Evolutionary conservation across 2,888 invertebrate genomes (phyloP).

Genomic region (Callyntrura sp.): DNA sequence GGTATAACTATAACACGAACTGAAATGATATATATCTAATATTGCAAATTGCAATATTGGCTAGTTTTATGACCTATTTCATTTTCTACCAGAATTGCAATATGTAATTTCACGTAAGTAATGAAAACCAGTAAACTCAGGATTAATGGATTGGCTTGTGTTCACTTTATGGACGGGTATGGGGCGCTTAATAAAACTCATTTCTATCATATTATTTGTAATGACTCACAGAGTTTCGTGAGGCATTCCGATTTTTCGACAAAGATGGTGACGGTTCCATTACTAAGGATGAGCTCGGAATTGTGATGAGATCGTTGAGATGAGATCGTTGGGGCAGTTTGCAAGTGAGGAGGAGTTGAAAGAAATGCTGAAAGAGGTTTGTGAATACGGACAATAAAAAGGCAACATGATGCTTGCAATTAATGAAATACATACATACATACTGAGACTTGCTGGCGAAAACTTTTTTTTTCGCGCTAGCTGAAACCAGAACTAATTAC

Average conservation of each 20-base stretch:
- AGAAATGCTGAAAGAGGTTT: conserved; percentile 84
- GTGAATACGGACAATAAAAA: background rate
- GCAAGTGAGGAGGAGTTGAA: conserved; percentile 84
- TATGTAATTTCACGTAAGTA: too few species aligned
- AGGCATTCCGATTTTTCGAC: conserved; percentile 85
- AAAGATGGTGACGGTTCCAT: conserved; percentile 85
- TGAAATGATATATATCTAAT: too few species aligned
- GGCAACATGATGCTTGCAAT: background rate
- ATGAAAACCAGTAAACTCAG: background rate
- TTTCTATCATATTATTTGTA: background rate
- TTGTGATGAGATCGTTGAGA: conserved; percentile 85
- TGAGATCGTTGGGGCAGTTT: conserved; percentile 85
- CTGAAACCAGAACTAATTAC: background rate
- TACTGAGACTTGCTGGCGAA: background rate
- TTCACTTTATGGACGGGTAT: background rate
- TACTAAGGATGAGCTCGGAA: conserved; percentile 84
- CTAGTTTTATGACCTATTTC: too few species aligned
- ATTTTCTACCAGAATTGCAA: too few species aligned
- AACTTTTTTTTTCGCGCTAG: background rate
- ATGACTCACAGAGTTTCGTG: conserved; percentile 81
- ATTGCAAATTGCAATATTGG: too few species aligned
- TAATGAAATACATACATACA: background rate
- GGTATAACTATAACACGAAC: too few species aligned
- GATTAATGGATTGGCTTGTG: background rate
- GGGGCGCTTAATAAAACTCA: background rate